Conservation (phyloP, 2,888 invertebrate species). For the Drosophila mulleri region DNA sequence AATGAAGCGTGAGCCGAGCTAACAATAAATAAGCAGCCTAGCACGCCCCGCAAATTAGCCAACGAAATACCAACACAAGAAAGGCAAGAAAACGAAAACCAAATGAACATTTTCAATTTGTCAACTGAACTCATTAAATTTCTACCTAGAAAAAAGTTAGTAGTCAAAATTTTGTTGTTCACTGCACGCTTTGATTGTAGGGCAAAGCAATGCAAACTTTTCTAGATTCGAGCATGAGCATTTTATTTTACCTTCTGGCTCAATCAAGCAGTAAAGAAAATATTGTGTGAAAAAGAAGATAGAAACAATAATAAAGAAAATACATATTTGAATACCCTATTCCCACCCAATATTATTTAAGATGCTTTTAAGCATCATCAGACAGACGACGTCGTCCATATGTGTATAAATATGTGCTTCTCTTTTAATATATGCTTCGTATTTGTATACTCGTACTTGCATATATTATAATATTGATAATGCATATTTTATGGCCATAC, state of each 20-base stretch:
- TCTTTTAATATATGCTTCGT: slow-evolving; percentile 6
- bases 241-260: slow-evolving; percentile 31
- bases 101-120: slow-evolving; percentile 28
- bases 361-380: background rate
- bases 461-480: slow-evolving; percentile 10
- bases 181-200: slow-evolving; percentile 46
- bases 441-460: slow-evolving; percentile 2
- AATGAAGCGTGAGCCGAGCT: slow-evolving; percentile 42
- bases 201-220: slow-evolving; percentile 35
- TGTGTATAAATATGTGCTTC: no score
- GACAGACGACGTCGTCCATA: background rate
- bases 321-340: background rate
- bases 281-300: background rate
- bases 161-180: slow-evolving; percentile 37
- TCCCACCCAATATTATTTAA: background rate
- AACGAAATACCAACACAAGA: background rate
- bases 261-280: background rate
- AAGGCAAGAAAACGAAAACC: background rate
- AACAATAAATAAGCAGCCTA: slow-evolving; percentile 26
- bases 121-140: slow-evolving; percentile 48
- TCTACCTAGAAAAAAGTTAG: slow-evolving; percentile 21
- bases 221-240: slow-evolving; percentile 38
- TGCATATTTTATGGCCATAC: slow-evolving; percentile 4
- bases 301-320: background rate
- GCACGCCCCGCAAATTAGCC: slow-evolving; percentile 33